Evolutionary conservation across 2,888 invertebrate genomes (phyloP).

Genomic region (Sympetrum striolatum): DNA sequence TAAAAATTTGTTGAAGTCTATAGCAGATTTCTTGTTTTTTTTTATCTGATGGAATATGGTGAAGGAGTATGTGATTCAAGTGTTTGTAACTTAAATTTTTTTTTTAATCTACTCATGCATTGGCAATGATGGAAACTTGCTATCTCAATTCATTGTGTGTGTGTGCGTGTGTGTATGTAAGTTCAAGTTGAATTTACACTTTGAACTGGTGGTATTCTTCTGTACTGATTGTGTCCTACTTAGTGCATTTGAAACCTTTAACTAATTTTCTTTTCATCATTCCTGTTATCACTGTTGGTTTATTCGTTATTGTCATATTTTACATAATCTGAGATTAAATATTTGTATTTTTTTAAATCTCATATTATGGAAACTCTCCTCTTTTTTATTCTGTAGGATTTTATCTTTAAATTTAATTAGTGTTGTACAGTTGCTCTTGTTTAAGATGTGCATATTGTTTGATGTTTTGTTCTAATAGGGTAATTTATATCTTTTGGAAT

Average conservation of each 20-base stretch:
- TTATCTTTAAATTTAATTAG: neutral
- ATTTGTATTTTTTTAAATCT: neutral
- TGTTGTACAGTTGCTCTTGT: neutral
- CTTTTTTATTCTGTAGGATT: neutral
- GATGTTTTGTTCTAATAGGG: neutral
- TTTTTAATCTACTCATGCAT: neutral
- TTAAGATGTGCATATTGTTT: neutral
- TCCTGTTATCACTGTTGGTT: neutral
- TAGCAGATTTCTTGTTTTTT: neutral
- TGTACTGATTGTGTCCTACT: conserved; percentile 24
- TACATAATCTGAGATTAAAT: neutral
- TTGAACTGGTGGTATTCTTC: conserved; percentile 29
- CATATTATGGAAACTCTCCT: neutral
- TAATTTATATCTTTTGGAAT: neutral
- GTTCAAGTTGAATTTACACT: conserved; percentile 25
- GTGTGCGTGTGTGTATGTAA: neutral
- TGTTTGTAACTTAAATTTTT: neutral
- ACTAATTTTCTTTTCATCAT: conserved; percentile 14
- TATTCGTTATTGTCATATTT: neutral
- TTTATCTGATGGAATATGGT: conserved; percentile 1
- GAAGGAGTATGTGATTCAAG: conserved; percentile 2
- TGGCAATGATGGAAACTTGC: neutral
- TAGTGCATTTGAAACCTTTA: conserved; percentile 7
- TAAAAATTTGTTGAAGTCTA: neutral
- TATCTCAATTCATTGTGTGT: conserved; percentile 13